Evolutionary conservation across 2,113 vertebrate species (phyloP), one percentile per base, ranked within the genome.

Genomic region (Sturnira hondurensis): DNA sequence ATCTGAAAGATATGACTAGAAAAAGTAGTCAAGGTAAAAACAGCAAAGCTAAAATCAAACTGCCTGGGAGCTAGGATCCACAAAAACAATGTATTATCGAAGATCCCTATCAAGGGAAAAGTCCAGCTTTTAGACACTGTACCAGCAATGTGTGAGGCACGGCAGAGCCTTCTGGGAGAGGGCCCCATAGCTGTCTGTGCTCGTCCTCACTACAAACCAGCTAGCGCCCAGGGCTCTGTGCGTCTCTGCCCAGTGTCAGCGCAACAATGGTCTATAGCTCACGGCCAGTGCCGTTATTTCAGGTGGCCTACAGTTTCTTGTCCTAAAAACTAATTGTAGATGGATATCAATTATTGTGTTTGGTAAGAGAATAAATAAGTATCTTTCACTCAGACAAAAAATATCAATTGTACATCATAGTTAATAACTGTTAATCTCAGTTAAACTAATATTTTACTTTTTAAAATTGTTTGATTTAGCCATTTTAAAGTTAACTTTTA

Each of bases 91-190:
- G 97, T 94, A 99, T 99, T 96, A 99, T 99, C 97, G 97, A 99
- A 97, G 99, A 99, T 97, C 99, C 99, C 99, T 99, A 99, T 98
- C 99, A 99, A 88, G 99, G 99, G 98, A 98, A 99, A 67, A 89
- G 38, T 86, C 78, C 2, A 41, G 61, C 82, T 95, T 81, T 4
- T 70, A 96, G 47, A 36, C 54, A 15, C 28, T 41, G 67, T 89
- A 94, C 61, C 52, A 56, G 68, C 68, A 86, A 43, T 92, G 88
- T 31, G 11, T 91, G 24, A 58, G 41, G 87, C 76, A 61, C 74
- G 86, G n/a, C 67, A 89, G 22, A 28, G 43, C 81, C 58, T 94
- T 95, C 45, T 85, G 84, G 77, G 91, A 95, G 78, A 93, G 95
- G 65, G 65, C 38, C 41, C 2, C 9, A 17, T 31, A 58, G 47